These are phyloP conservation scores for Trichomycterus rosablanca DNA, from an alignment of 2,113 vertebrate species.

Conservation along the genomic window DNA sequence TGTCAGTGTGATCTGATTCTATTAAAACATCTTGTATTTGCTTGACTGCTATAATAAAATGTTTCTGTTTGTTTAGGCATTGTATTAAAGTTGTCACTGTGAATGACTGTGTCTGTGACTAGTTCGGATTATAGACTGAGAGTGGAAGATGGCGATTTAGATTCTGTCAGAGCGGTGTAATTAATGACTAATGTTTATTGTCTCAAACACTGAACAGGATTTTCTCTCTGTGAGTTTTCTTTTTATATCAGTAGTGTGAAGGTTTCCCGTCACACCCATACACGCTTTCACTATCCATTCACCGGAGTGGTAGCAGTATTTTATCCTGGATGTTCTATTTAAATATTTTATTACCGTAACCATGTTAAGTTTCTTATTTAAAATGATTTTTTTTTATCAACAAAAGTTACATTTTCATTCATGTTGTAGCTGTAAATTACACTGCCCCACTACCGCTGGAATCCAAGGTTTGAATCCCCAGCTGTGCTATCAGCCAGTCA, in stretches of 20 bases:
- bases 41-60: slow-evolving; percentile 9
- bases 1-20: too few species aligned
- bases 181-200: not conserved
- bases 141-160: slow-evolving; percentile 15
- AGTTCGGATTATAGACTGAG: slow-evolving; percentile 8
- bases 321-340: too few species aligned
- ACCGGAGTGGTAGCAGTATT: too few species aligned
- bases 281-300: too few species aligned
- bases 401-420: too few species aligned
- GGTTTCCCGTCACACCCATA: slow-evolving; percentile 20
- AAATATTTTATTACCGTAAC: too few species aligned
- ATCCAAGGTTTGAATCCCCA: too few species aligned
- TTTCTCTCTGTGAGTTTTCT: not conserved
- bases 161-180: slow-evolving; percentile 1
- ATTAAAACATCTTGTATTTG: not conserved
- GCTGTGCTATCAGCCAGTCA: too few species aligned
- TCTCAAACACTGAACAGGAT: not conserved
- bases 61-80: slow-evolving; percentile 28
- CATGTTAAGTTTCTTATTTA: too few species aligned
- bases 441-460: too few species aligned
- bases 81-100: slow-evolving; percentile 32
- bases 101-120: slow-evolving; percentile 7
- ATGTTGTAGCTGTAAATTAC: too few species aligned
- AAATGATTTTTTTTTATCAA: too few species aligned
- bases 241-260: slow-evolving; percentile 4